These are phyloP conservation scores for Oophaga pumilio DNA, from an alignment of 2,113 vertebrate genomes.

Conservation along the genomic window DNA sequence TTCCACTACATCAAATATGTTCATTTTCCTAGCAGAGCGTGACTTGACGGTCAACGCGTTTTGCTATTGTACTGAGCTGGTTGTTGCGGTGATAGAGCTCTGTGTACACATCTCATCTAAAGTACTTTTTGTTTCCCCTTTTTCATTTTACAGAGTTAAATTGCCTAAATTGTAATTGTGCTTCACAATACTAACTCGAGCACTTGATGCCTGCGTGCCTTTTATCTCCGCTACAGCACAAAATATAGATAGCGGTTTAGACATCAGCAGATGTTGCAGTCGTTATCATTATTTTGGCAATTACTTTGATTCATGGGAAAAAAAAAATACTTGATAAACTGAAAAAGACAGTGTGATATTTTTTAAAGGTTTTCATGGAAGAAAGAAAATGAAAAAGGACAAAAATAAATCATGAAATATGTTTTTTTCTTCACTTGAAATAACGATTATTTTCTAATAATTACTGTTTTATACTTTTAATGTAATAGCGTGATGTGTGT, in stretches of 20 bases:
- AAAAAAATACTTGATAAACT: constrained; percentile 13
- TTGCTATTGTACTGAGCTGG: neutral
- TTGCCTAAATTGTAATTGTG: constrained; percentile 28
- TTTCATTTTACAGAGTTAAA: constrained; percentile 22
- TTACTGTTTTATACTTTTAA: neutral
- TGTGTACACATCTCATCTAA: constrained; percentile 24
- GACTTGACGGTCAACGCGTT: constrained; percentile 13
- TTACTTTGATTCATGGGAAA: constrained; percentile 42
- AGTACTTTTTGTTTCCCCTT: neutral
- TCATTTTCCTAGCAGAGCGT: constrained; percentile 10
- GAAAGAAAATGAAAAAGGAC: neutral
- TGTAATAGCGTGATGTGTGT: neutral
- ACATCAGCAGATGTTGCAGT: constrained; percentile 17
- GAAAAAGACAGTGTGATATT: neutral
- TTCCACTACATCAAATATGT: constrained; percentile 11
- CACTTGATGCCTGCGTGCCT: neutral
- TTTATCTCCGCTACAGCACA: neutral
- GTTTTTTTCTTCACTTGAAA: neutral
- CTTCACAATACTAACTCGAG: neutral
- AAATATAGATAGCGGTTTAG: neutral
- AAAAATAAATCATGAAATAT: neutral
- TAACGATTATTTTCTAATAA: neutral
- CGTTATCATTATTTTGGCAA: constrained; percentile 22
- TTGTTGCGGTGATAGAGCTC: constrained; percentile 4
- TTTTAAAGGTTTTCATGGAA: neutral